A percentile compares a stretch with the other conserved stretches of the same genome.
These are phyloP conservation scores for Halichondria panicea DNA, from an alignment of 37 sponge, comb jelly and placozoan species.

Conservation along the genomic window DNA sequence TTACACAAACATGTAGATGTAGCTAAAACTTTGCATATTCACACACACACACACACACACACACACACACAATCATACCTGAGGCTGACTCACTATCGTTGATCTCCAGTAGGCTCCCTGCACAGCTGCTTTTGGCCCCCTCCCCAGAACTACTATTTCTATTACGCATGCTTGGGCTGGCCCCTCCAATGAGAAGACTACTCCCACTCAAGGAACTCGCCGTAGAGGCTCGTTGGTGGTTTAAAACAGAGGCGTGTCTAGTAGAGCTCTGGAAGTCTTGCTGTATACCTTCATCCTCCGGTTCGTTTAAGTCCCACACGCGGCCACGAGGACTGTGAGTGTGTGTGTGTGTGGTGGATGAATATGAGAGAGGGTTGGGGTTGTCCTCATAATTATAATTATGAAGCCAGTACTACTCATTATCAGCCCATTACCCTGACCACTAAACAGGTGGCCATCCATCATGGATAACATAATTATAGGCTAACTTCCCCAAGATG, in stretches of 20 bases:
- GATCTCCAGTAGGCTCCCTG: conserved; percentile 4
- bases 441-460: too few species aligned
- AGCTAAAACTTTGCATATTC: neutral
- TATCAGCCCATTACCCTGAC: too few species aligned
- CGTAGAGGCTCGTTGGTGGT: conserved; percentile 2
- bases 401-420: too few species aligned
- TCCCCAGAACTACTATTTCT: neutral
- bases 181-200: too few species aligned
- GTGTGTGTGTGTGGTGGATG: neutral
- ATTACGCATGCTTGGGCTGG: neutral
- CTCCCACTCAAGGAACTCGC: too few species aligned
- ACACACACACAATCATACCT: conserved; percentile 22
- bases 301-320: conserved; percentile 30
- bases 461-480: too few species aligned
- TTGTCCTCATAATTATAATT: too few species aligned
- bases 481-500: too few species aligned
- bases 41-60: conserved; percentile 33
- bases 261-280: conserved; percentile 19
- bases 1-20: neutral
- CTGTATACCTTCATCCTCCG: conserved; percentile 40
- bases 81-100: neutral
- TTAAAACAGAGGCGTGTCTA: too few species aligned
- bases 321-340: conserved; percentile 10
- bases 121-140: neutral
- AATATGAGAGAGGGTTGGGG: neutral